Evolutionary conservation across 2,888 invertebrate genomes (phyloP), one percentile per base, ranked within the genome.

Genomic region (Spodoptera littoralis): DNA sequence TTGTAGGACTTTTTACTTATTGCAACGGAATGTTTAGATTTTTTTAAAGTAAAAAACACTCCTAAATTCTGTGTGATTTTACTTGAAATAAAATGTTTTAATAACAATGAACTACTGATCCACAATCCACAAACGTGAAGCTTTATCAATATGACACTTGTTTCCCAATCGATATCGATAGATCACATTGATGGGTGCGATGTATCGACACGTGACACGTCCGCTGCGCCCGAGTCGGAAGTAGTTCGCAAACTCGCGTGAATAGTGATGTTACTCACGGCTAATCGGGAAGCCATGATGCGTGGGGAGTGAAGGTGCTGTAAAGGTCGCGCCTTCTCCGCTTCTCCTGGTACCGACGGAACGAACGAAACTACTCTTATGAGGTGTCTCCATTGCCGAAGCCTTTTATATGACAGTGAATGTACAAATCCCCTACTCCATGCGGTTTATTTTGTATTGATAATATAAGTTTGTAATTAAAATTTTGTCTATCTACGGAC

Each of bases 341-440:
- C 80, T 76, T 71, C 83, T 81, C 82, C 84, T 79, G 79, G 76
- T 80, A 79, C 83, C 68, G 71, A 73, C 79, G 72, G 74, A 79
- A 80, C 79, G 83, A 86, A 86, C 71, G 85, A 78, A 79, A 81
- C 78, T 79, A 86, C 83, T 89, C 84, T 86, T 87, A 80, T 89
- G 85, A 82, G 80, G 71, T 84, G 70, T 67, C 70, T 74, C 70
- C 72, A 73, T 66, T 78, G 80, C 77, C 79, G 66, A 70, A 82
- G 86, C 85, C 90, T 92, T 93, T 87, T 93, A 93, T 93, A 93
- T 89, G 84, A 86, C 87, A 86, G 92, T 90, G 93, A 93, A 92
- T 85, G 90, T 84, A 79, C 87, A 83, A 87, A 85, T 85, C 91
- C 92, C 92, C 92, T 92, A 88, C 92, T 88, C 84, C 80, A 66